phyloP scores from a whole-genome alignment of 2,797 vertebrate species.

The Pseudochromis fuscus region DNA sequence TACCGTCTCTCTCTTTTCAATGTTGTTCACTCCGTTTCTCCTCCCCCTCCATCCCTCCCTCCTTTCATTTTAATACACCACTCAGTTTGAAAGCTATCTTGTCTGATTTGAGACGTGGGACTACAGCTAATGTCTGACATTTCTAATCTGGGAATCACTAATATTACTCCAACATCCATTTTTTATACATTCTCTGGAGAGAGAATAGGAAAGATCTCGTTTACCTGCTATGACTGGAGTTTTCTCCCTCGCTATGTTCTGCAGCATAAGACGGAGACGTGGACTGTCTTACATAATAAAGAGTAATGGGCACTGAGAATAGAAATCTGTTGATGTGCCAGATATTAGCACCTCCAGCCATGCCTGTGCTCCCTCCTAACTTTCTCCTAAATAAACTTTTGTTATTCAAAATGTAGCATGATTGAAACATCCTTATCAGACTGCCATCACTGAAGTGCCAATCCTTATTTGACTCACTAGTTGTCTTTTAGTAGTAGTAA shows the following conservation, averaged over 20 bases:
- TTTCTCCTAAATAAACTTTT: conserved; percentile 5
- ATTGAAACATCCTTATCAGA: conserved; percentile 2
- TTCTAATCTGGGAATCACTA: conserved; percentile 43
- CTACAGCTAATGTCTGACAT: conserved; percentile 38
- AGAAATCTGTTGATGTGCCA: conserved; percentile 30
- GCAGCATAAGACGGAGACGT: conserved; percentile 31
- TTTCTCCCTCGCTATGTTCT: conserved; percentile 19
- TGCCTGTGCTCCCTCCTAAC: conserved; percentile 7
- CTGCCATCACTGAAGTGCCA: background rate
- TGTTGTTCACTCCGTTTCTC: conserved; percentile 30
- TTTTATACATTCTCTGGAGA: no score
- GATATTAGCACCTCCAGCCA: conserved; percentile 24
- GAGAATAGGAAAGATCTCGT: conserved; percentile 22
- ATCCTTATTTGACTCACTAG: background rate
- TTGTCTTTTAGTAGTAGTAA: no score
- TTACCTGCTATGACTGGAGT: conserved; percentile 34
- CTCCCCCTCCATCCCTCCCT: conserved; percentile 6
- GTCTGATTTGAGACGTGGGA: conserved; percentile 37
- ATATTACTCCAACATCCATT: conserved; percentile 31
- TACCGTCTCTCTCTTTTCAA: conserved; percentile 21
- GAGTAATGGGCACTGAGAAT: conserved; percentile 46
- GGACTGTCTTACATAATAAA: conserved; percentile 37
- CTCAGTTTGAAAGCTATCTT: conserved; percentile 46
- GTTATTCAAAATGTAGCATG: background rate
- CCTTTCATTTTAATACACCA: conserved; percentile 35